Percentiles rank a stretch among this genome's conserved stretches.
Conservation (phyloP, 2,888 invertebrate genomes). For the Drosophila imparisetae region DNA sequence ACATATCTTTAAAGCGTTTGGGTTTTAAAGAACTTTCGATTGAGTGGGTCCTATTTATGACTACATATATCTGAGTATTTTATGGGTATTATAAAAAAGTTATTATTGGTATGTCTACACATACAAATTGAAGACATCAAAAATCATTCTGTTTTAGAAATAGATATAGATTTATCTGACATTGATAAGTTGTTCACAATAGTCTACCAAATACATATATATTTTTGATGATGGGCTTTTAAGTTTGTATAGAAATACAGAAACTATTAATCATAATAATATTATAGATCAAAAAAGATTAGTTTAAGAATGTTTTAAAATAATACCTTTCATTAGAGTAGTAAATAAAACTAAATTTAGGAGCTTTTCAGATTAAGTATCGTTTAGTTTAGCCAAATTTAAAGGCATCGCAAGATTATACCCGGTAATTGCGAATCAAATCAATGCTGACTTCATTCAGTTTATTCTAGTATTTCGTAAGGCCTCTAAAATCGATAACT, state of each 20-base stretch:
- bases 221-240: not conserved
- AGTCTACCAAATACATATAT: too few species aligned
- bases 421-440: not conserved
- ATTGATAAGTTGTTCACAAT: not conserved
- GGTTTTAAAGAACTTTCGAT: not conserved
- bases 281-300: not conserved
- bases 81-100: not conserved
- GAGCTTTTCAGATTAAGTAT: not conserved
- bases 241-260: not conserved
- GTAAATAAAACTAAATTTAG: not conserved
- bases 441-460: slow-evolving; percentile 3
- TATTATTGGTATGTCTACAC: not conserved
- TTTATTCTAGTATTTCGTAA: slow-evolving; percentile 19
- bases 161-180: not conserved
- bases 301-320: not conserved
- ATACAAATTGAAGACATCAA: not conserved
- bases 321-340: not conserved
- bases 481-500: slow-evolving; percentile 52
- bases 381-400: not conserved
- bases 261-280: not conserved
- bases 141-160: not conserved
- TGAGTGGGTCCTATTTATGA: too few species aligned
- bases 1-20: not conserved
- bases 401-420: not conserved
- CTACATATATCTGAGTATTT: not conserved